These are phyloP conservation scores for Nettapus auritus DNA, from an alignment of 2,113 vertebrate species.

Conservation along the genomic window DNA sequence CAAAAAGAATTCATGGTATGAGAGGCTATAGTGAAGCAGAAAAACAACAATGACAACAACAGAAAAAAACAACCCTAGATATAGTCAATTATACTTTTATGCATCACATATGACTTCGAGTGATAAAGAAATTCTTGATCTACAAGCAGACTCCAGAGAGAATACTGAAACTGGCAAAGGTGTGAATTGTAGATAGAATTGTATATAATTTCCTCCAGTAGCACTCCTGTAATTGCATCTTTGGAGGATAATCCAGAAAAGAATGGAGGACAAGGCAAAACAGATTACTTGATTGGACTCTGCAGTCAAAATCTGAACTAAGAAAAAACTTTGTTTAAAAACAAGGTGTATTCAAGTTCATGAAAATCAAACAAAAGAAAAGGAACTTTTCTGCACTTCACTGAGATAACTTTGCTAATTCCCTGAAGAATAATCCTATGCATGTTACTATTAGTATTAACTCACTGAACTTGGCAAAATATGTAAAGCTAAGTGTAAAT, in stretches of 20 bases:
- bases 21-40: background rate
- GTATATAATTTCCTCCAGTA: background rate
- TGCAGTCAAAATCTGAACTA: background rate
- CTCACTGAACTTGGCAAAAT: background rate
- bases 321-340: background rate
- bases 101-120: background rate
- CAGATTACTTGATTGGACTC: background rate
- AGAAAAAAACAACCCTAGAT: background rate
- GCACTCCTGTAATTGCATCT: background rate
- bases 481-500: background rate
- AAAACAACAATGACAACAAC: background rate
- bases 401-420: background rate
- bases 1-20: background rate
- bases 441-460: background rate
- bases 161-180: background rate
- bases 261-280: background rate
- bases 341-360: background rate
- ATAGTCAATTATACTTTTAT: fast-evolving
- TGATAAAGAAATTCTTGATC: background rate
- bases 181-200: background rate
- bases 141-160: background rate
- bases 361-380: background rate
- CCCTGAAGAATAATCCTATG: background rate
- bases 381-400: background rate
- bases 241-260: background rate